phyloP scores from a whole-genome alignment of 2,113 vertebrate genomes.

The Telmatochromis brichardi region DNA sequence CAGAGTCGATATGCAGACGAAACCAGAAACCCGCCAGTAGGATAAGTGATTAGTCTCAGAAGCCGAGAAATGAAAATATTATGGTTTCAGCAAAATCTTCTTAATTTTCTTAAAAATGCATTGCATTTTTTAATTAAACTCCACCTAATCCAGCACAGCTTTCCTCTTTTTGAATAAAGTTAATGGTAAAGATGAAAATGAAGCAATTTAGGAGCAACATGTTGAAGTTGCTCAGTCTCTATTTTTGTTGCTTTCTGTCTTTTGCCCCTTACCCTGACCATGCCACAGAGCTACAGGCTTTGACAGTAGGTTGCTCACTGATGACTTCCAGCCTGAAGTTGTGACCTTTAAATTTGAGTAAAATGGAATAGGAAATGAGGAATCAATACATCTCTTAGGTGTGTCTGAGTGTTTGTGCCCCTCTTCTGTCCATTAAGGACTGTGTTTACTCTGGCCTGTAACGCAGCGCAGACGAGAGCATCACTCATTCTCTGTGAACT shows the following conservation, averaged over 20 bases:
- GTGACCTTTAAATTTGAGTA: conserved; percentile 1
- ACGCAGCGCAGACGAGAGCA: conserved; percentile 28
- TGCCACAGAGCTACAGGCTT: background rate
- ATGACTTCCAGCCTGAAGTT: background rate
- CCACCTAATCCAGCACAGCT: background rate
- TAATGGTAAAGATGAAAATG: background rate
- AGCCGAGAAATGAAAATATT: background rate
- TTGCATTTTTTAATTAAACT: background rate
- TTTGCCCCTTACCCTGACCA: background rate
- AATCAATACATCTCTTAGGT: conserved; percentile 17
- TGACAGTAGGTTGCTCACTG: background rate
- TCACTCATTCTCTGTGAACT: conserved; percentile 77
- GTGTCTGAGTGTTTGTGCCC: background rate
- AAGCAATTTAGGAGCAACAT: background rate
- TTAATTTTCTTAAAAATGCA: background rate
- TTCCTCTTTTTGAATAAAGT: background rate
- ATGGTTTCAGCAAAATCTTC: background rate
- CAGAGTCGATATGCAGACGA: background rate
- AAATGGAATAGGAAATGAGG: conserved; percentile 6
- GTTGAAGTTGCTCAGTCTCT: background rate
- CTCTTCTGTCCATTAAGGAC: conserved; percentile 39
- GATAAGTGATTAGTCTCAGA: background rate
- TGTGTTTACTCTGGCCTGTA: conserved; percentile 38
- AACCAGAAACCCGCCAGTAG: background rate
- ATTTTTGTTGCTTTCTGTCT: background rate